These are phyloP conservation scores for Drosophila niveifrons DNA, from an alignment of 2,888 invertebrate genomes.

Conservation along the genomic window DNA sequence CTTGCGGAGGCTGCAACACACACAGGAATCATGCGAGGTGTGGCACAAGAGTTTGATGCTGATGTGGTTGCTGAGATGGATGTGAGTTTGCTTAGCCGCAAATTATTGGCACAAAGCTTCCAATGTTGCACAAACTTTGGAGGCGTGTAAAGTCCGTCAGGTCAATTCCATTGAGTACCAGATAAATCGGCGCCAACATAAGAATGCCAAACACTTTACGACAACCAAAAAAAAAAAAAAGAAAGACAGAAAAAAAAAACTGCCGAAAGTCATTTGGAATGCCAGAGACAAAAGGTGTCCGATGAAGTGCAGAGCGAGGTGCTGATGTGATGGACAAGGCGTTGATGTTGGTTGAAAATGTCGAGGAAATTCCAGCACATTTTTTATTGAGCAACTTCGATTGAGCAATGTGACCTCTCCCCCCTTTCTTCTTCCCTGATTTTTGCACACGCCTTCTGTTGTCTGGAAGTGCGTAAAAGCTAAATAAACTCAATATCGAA, in stretches of 20 bases:
- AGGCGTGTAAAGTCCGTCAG: conserved; percentile 45
- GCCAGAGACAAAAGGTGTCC: conserved; percentile 31
- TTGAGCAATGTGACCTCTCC: conserved; percentile 50
- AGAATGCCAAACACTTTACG: conserved; percentile 40
- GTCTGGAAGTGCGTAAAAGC: conserved; percentile 34
- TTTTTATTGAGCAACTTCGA: conserved; percentile 73
- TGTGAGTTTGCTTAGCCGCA: conserved; percentile 5
- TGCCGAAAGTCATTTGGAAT: conserved; percentile 45
- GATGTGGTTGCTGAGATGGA: background rate
- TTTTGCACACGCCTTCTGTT: background rate
- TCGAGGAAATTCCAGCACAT: conserved; percentile 60
- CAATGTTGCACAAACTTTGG: conserved; percentile 4
- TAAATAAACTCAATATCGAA: conserved; percentile 70
- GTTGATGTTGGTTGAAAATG: conserved; percentile 54
- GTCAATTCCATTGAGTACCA: conserved; percentile 57
- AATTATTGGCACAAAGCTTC: conserved; percentile 27
- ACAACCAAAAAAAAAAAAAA: conserved; percentile 41
- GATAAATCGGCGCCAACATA: conserved; percentile 45
- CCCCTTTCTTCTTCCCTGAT: no score
- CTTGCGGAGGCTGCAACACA: background rate
- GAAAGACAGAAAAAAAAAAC: conserved; percentile 35
- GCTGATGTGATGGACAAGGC: conserved; percentile 15
- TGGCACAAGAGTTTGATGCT: background rate
- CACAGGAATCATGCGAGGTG: background rate
- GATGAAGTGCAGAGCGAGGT: background rate